phyloP scores from a whole-genome alignment of 2,113 vertebrate genomes.

The Acanthisitta chloris region DNA sequence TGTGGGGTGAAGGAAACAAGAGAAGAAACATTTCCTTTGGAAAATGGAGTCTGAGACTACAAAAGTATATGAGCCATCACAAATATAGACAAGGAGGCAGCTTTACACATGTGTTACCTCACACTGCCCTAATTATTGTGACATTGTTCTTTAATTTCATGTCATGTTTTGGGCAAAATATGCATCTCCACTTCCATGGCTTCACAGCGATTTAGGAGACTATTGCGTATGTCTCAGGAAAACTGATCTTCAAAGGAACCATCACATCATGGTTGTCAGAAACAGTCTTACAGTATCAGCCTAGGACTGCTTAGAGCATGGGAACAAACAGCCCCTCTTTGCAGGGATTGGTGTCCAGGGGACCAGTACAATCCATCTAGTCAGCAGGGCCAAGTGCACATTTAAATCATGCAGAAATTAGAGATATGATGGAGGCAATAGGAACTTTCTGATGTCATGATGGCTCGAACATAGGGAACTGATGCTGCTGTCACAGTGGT shows the following conservation, averaged over 20 bases:
- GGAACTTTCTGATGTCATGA: neutral
- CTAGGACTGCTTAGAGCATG: neutral
- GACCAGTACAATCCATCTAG: neutral
- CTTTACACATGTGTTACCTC: neutral
- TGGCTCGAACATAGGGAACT: neutral
- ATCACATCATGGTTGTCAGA: neutral
- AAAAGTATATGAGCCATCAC: neutral
- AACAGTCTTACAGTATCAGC: neutral
- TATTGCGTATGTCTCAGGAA: neutral
- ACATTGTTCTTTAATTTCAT: neutral
- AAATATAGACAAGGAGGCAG: neutral
- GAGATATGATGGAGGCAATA: neutral
- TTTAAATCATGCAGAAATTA: slow-evolving; percentile 38
- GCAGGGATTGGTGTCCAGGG: neutral
- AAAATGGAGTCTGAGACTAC: neutral
- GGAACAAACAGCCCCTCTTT: neutral
- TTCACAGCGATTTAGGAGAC: neutral
- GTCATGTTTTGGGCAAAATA: neutral
- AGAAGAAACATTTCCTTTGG: neutral
- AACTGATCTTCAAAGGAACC: neutral
- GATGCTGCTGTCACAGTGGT: neutral
- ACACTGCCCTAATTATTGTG: neutral
- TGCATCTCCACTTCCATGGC: neutral
- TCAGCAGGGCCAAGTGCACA: neutral
- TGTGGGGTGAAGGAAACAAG: neutral